phyloP scores from a whole-genome alignment of 1,140 invertebrate genomes.

The Drosophila obscura region DNA sequence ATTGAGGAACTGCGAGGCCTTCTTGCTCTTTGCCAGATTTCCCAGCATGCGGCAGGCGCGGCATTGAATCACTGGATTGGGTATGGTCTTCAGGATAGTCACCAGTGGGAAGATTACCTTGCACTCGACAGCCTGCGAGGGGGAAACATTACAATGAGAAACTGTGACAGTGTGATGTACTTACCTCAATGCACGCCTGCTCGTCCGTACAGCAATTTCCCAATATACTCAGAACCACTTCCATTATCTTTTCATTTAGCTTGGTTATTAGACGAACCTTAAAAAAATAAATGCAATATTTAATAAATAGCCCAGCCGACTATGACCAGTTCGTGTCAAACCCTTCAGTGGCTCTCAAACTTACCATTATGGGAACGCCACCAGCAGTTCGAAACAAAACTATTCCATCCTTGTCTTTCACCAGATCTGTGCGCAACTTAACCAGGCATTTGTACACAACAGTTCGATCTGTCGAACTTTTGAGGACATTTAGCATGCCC shows the following conservation, averaged over 20 bases:
- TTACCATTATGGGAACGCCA: conserved; percentile 73
- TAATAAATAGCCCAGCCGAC: not conserved
- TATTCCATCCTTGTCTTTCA: conserved; percentile 81
- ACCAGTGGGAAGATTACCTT: conserved; percentile 69
- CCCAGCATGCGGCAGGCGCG: conserved; percentile 78
- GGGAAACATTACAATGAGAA: not conserved
- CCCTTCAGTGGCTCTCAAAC: conserved; percentile 33
- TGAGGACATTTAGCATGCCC: conserved; percentile 72
- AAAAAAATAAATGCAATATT: conserved; percentile 5
- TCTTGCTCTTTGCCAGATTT: conserved; percentile 76
- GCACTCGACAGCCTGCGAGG: conserved; percentile 65
- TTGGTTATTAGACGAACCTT: conserved; percentile 66
- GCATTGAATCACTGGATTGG: conserved; percentile 78
- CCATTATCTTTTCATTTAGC: conserved; percentile 83
- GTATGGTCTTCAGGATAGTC: conserved; percentile 79
- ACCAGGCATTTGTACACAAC: conserved; percentile 77
- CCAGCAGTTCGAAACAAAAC: conserved; percentile 69
- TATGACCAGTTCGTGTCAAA: conserved; percentile 18
- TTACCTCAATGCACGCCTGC: conserved; percentile 74
- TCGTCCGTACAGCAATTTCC: conserved; percentile 85
- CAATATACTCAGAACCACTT: conserved; percentile 85
- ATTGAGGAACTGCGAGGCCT: conserved; percentile 48
- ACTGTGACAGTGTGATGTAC: not conserved
- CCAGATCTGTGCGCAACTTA: conserved; percentile 78
- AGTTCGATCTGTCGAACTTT: conserved; percentile 74